A percentile compares a stretch with the other conserved stretches of the same genome.
Evolutionary conservation across 2,113 vertebrate species (phyloP).

Genomic region (Tragelaphus scriptus): DNA sequence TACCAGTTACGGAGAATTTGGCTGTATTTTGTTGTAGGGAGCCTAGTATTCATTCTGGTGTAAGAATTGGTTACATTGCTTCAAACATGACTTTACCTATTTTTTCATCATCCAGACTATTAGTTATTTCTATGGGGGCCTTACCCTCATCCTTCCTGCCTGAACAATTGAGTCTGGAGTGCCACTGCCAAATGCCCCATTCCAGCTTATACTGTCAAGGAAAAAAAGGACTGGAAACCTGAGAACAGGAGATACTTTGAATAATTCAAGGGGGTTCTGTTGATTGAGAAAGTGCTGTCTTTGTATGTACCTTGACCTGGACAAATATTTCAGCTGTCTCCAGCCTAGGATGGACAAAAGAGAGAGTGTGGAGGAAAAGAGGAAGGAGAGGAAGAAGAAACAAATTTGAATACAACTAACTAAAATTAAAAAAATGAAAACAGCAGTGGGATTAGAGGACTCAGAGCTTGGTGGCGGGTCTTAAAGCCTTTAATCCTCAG

Average conservation of each 20-base stretch:
- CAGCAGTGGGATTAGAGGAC: not conserved
- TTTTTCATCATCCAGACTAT: not conserved
- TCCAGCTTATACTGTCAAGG: slow-evolving; percentile 24
- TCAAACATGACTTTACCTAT: not conserved
- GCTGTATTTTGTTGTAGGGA: not conserved
- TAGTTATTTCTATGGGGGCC: not conserved
- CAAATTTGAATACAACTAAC: not conserved
- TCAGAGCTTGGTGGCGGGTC: not conserved
- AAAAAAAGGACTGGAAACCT: slow-evolving; percentile 58
- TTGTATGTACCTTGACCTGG: slow-evolving; percentile 48
- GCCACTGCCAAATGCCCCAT: slow-evolving; percentile 32
- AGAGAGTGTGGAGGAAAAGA: not conserved
- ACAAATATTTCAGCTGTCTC: slow-evolving; percentile 4
- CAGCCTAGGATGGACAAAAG: not conserved
- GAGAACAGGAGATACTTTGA: slow-evolving; percentile 66
- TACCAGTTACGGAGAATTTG: not conserved
- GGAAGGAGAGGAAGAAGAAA: not conserved
- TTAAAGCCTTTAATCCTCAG: not conserved
- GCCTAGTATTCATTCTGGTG: not conserved
- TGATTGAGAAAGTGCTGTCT: slow-evolving; percentile 64
- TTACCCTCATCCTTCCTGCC: not conserved
- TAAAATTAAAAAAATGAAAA: not conserved
- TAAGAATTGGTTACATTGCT: not conserved
- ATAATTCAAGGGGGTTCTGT: slow-evolving; percentile 76
- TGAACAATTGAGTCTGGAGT: not conserved